Percentiles rank a stretch among this genome's conserved stretches.
Conservation (phyloP, 2,113 vertebrate genomes). For the Empidonax traillii region DNA sequence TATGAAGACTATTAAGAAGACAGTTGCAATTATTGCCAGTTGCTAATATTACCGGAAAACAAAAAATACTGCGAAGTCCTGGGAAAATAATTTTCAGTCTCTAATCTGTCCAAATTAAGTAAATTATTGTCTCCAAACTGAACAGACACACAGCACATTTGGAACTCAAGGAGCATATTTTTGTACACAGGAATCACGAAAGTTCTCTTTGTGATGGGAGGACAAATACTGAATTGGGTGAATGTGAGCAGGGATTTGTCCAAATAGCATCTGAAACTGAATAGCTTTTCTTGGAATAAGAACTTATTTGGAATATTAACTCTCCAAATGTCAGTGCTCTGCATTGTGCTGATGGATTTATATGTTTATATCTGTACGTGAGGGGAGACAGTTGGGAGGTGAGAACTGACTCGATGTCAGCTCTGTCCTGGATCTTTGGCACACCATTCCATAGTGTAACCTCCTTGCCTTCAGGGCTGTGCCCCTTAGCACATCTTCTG, state of each 20-base stretch:
- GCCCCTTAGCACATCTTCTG: neutral
- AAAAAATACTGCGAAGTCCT: neutral
- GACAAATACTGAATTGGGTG: neutral
- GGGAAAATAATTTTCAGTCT: neutral
- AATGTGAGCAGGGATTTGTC: neutral
- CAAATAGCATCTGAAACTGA: neutral
- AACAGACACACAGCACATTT: neutral
- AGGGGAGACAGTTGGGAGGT: neutral
- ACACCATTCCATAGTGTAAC: neutral
- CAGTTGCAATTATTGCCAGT: neutral
- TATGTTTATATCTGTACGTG: fast-evolving
- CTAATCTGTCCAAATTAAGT: neutral
- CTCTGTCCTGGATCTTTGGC: neutral
- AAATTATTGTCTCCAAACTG: neutral
- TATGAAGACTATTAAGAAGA: neutral
- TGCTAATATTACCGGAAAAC: neutral
- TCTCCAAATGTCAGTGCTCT: neutral
- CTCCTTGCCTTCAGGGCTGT: neutral
- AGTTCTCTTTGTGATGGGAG: neutral
- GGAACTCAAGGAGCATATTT: neutral
- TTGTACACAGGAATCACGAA: neutral
- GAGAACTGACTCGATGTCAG: neutral
- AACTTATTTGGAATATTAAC: neutral
- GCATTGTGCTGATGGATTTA: neutral
- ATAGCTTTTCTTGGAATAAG: neutral